Evolutionary conservation across 64 coral and sea anemone genomes (phyloP), one percentile per base, ranked within the genome.

Genomic region (Astreopora myriophthalma): DNA sequence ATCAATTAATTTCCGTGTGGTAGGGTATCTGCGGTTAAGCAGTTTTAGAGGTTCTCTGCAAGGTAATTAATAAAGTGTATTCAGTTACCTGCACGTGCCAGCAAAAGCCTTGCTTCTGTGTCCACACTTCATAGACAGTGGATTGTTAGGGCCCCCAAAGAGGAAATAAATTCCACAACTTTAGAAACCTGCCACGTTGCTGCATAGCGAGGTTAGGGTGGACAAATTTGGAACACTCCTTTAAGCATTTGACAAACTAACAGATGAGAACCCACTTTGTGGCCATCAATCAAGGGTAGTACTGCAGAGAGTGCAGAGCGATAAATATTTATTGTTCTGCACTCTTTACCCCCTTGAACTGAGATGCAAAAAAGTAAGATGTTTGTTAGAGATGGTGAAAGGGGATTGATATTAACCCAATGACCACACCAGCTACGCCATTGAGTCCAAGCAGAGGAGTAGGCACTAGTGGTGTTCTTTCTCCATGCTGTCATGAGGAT

Each of bases 401-500:
- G 33, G 69, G 81, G 57, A 85, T 86, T 75, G 22, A 73, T 8
- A 48, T 69, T 44, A 7, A 68, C n/a, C 64, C 31, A 33, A 44
- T 86, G 33, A 46, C 35, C 1, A 92, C 89, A 92, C 68, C 89
- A 92, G 89, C 79, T 20, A 85, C 31, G 8, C 78, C 79, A 92
- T 17, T 72, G 84, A 1, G 13, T 60, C 79, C 89, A 92, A 14
- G 79, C 79, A 40, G 35, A 92, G 70, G 69, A 33, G 20, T 85
- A 92, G 6, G 79, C 48, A 83, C 52, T 75, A 8, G 76, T 22
- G 0, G 89, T 92, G 66, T 39, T 92, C 36, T 40, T 62, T 44
- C 89, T 67, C 79, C 89, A 85, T 3, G 89, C 76, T 73, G 89
- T 46, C 66, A 86, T 57, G 37, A 94, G 77, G 32, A 89, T 72